Conservation (phyloP, 2,888 invertebrate genomes). For the Onthophagus sagittarius region DNA sequence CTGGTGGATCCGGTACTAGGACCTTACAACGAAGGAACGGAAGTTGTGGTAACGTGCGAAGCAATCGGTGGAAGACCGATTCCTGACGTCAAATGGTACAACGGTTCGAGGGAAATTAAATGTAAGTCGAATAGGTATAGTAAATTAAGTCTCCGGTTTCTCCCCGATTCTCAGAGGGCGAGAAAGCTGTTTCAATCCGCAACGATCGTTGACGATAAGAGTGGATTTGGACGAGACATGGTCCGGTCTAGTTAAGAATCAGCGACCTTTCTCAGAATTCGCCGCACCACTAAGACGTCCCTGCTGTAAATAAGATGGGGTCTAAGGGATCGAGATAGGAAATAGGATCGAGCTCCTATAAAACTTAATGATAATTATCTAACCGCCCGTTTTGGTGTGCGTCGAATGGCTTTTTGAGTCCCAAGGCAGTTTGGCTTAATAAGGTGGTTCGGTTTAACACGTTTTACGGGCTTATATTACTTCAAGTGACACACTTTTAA, state of each 20-base stretch:
- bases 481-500: no score
- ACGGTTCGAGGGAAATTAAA: conserved; percentile 63
- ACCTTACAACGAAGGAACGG: conserved; percentile 66
- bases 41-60: conserved; percentile 66
- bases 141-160: not conserved
- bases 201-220: not conserved
- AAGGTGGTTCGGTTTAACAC: not conserved
- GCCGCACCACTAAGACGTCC: conserved; percentile 22
- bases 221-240: not conserved
- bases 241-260: not conserved
- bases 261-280: conserved; percentile 9
- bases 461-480: not conserved
- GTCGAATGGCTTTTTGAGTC: conserved; percentile 19
- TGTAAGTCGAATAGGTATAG: conserved; percentile 46
- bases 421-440: not conserved
- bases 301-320: conserved; percentile 30
- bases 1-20: conserved; percentile 60
- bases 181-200: not conserved
- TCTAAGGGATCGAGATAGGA: conserved; percentile 30
- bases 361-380: conserved; percentile 40
- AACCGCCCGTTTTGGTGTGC: conserved; percentile 25
- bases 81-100: conserved; percentile 82
- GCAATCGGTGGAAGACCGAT: conserved; percentile 81
- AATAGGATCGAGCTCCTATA: conserved; percentile 29
- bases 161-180: not conserved